Conservation (phyloP, 2,113 vertebrate genomes). For the Pseudorhombus dupliciocellatus region DNA sequence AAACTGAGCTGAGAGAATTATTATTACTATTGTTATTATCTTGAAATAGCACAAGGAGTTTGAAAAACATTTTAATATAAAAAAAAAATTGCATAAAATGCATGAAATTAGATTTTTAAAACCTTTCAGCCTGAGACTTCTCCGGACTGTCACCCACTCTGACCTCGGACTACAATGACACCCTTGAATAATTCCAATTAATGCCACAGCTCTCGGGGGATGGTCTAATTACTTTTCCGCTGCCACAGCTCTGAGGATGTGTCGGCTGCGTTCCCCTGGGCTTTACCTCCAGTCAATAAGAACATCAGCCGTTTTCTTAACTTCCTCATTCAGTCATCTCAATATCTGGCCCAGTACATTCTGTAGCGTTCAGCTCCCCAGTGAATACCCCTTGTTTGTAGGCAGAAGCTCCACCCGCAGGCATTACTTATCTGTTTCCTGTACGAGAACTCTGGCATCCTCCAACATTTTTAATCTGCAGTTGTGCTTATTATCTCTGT, state of each 20-base stretch:
- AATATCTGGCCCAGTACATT: constrained; percentile 29
- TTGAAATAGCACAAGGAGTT: too few species aligned
- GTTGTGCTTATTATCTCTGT: constrained; percentile 51
- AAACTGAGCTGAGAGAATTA: too few species aligned
- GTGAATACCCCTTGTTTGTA: constrained; percentile 48
- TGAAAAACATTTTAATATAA: too few species aligned
- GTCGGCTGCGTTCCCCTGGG: constrained; percentile 44
- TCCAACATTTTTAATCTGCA: constrained; percentile 42
- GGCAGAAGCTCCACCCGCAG: constrained; percentile 39
- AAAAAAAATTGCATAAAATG: too few species aligned
- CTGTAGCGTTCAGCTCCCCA: constrained; percentile 30
- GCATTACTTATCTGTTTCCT: constrained; percentile 39
- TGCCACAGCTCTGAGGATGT: constrained; percentile 52
- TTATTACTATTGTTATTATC: too few species aligned
- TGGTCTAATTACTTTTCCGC: constrained; percentile 63
- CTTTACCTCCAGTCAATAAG: constrained; percentile 55
- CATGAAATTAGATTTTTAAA: not conserved
- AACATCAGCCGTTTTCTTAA: constrained; percentile 49
- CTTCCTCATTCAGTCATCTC: constrained; percentile 37
- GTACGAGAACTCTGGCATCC: constrained; percentile 8
- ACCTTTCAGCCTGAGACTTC: constrained; percentile 6
- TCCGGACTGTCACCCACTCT: constrained; percentile 31
- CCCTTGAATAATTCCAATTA: constrained; percentile 68
- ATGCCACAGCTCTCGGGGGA: constrained; percentile 49
- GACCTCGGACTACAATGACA: constrained; percentile 57